Evolutionary conservation across 1,140 invertebrate genomes (phyloP), one percentile per base, ranked within the genome.

Genomic region (Holcopasites calliopsidis): DNA sequence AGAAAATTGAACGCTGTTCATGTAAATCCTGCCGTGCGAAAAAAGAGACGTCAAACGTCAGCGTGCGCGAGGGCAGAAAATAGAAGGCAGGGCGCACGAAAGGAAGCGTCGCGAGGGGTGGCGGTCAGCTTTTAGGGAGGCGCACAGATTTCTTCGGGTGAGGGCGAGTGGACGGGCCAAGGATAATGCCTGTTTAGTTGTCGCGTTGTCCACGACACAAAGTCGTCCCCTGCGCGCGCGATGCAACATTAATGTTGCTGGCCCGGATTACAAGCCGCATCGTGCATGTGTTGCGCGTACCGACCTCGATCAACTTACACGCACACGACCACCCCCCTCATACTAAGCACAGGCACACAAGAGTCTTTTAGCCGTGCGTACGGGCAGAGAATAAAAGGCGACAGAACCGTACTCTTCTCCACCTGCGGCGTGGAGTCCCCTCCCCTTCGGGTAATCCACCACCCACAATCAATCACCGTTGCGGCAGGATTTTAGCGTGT

Each of bases 161-260:
- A 26, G 35, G 18, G 4, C 21, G 38, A 57, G 55, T 26, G 16
- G 2, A 13, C 61, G 81, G 54, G 69, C 82, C 61, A 70, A 68
- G 82, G 83, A 85, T 88, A 88, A 88, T 87, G 75, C 83, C 80
- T 86, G 83, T 88, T 87, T 88, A 86, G 81, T 80, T 79, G 83
- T 85, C 83, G 82, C 82, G 77, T 76, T 71, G 73, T 80, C 80
- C 83, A 64, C 70, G 74, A 76, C 83, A 79, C 78, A 80, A 79
- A 84, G 79, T 78, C 83, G 86, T 85, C 80, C 85, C 82, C 80
- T 55, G 80, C 71, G 80, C 73, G 80, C 73, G 76, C 70, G 70
- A 83, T 90, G 86, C 86, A 90, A 89, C 84, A 88, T 90, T 89
- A 88, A 90, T 90, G 88, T 72, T 82, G 75, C 61, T 73, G 72